Evolutionary conservation across 2,888 invertebrate species (phyloP).

Genomic region (Polydrusus tereticollis): DNA sequence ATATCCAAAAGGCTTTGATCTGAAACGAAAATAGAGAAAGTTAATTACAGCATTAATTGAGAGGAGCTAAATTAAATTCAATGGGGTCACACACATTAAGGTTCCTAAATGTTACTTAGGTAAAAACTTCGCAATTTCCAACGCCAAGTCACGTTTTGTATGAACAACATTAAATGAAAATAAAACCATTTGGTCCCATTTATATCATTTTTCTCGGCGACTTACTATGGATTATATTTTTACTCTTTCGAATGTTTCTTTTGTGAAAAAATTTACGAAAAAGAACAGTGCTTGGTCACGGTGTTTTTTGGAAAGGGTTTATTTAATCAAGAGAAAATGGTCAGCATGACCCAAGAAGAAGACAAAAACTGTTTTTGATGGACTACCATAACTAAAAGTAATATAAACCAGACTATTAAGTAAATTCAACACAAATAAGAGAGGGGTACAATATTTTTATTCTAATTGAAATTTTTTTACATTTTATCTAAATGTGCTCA

Average conservation of each 20-base stretch:
- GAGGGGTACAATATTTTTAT: no score
- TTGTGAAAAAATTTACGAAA: background rate
- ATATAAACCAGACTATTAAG: background rate
- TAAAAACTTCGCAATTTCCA: constrained; percentile 8
- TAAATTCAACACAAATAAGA: no score
- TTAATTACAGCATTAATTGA: background rate
- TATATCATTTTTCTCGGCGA: constrained; percentile 30
- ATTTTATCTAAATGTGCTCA: no score
- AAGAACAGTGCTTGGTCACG: background rate
- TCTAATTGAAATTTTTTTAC: no score
- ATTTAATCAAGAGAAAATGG: background rate
- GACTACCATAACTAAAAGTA: background rate
- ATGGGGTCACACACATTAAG: background rate
- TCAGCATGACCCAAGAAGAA: background rate
- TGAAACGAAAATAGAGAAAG: no score
- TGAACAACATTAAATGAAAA: constrained; percentile 42
- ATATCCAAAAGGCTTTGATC: no score
- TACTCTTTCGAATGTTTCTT: constrained; percentile 13
- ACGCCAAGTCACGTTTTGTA: constrained; percentile 37
- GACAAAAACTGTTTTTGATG: background rate
- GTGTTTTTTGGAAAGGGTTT: background rate
- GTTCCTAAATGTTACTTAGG: background rate
- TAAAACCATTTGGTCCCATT: constrained; percentile 33
- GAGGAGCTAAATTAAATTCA: background rate
- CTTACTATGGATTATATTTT: constrained; percentile 17